Base-by-base conservation (phyloP, 1,140 invertebrate species). In the Lineus longissimus region DNA sequence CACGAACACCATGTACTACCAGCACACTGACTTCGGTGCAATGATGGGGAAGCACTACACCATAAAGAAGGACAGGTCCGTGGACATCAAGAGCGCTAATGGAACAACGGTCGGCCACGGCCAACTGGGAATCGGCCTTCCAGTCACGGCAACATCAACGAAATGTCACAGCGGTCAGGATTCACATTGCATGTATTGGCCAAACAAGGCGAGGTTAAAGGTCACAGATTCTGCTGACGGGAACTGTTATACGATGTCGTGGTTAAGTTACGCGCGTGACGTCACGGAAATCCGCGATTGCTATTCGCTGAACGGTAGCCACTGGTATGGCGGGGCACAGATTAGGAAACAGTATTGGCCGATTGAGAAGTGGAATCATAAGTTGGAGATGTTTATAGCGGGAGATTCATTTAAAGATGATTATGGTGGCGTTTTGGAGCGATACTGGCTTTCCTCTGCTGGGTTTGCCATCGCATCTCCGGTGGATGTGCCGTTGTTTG, bases 331-430 rank as follows among this genome's bases (percentile, higher is more conserved):
- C 2, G 82, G 83, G 4, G 78, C 79, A 0, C 75, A 80, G 59
- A 67, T 79, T 11, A 73, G 70, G 11, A 62, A 56, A 0, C 82
- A 84, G 58, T 64, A 71, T 19, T 84, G 83, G 82, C 84, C 83
- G 1, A 68, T 85, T 19, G 64, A 75, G 17, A 55, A 69, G 19
- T 66, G 78, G 41, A 69, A 65, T 17, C 65, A 77, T 11, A 65
- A 67, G n/a, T 58, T 71, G 55, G 69, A 70, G 56, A 69, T 72
- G 13, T 76, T 69, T 55, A 56, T 76, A 23, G 61, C 70, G 0
- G 59, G 62, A 27, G 71, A 72, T 1, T 64, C 71, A 2, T 29
- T 54, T 11, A 59, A 55, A 25, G 30, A 54, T 4, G 27, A 51
- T 1, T 59, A 70, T 55, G 72, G 73, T n/a, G 65, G 70, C 23